A percentile compares a stretch with the other conserved stretches of the same genome.
Conservation (phyloP, 2,888 invertebrate species). For the Parnassius mnemosyne region DNA sequence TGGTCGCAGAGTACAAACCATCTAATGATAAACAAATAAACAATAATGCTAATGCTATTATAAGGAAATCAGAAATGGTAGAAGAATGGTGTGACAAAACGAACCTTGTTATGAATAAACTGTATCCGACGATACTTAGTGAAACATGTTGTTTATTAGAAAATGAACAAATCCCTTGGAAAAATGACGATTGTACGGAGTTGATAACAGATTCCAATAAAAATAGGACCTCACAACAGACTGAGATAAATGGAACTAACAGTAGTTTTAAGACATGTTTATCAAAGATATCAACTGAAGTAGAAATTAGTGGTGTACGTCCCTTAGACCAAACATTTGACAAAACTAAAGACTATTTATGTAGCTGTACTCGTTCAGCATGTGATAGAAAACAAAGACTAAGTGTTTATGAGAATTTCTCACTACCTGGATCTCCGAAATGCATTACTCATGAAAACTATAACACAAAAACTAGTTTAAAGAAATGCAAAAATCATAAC, state of each 20-base stretch:
- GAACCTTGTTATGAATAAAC: conserved; percentile 62
- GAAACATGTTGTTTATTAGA: conserved; percentile 60
- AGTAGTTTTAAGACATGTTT: conserved; percentile 61
- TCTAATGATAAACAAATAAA: conserved; percentile 52
- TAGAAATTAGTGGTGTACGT: conserved; percentile 62
- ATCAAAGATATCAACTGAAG: conserved; percentile 43
- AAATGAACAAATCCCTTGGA: conserved; percentile 54
- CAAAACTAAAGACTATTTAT: conserved; percentile 32
- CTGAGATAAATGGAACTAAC: conserved; percentile 42
- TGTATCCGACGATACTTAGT: conserved; percentile 67
- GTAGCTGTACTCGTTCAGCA: conserved; percentile 27
- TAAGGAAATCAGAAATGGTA: conserved; percentile 66
- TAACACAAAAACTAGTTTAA: conserved; percentile 58
- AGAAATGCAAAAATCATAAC: conserved; percentile 39
- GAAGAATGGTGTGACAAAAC: conserved; percentile 71
- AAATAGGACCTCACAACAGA: conserved; percentile 32
- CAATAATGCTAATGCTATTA: conserved; percentile 36
- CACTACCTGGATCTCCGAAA: conserved; percentile 66
- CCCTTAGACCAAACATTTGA: conserved; percentile 49
- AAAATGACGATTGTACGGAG: conserved; percentile 43
- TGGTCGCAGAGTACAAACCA: conserved; percentile 81
- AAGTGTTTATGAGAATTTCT: conserved; percentile 69
- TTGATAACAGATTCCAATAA: conserved; percentile 52
- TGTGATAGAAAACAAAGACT: conserved; percentile 40
- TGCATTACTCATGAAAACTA: conserved; percentile 66